These are phyloP conservation scores for Hippocampus kuda DNA, from an alignment of 2,797 vertebrate species.

Conservation along the genomic window DNA sequence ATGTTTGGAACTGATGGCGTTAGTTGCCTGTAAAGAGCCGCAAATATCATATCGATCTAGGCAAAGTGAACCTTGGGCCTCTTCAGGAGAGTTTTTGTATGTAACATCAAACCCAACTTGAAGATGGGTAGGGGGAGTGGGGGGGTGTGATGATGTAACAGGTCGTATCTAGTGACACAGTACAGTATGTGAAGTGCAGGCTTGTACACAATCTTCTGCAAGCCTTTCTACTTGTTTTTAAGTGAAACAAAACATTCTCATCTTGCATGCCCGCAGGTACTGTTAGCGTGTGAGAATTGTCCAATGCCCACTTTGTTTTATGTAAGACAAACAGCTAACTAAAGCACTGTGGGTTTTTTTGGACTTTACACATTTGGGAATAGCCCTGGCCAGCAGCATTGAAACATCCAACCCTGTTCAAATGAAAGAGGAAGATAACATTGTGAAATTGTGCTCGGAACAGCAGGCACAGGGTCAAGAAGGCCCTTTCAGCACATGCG, in stretches of 20 bases:
- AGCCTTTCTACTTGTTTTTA: background rate
- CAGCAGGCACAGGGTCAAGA: conserved; percentile 11
- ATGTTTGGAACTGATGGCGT: background rate
- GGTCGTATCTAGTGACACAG: conserved; percentile 1
- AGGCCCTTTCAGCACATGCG: background rate
- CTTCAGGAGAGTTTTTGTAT: background rate
- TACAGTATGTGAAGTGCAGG: background rate
- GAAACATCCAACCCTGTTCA: background rate
- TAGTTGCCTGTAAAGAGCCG: background rate
- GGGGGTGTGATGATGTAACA: background rate
- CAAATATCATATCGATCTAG: background rate
- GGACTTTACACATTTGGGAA: background rate
- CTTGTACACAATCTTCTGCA: background rate
- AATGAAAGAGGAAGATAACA: background rate
- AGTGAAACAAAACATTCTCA: conserved; percentile 2
- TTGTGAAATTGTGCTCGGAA: conserved; percentile 1
- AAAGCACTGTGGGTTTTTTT: background rate
- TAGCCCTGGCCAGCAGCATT: background rate
- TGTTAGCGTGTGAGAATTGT: background rate
- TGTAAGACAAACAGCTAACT: background rate
- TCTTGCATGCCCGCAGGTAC: background rate
- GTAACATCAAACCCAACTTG: background rate
- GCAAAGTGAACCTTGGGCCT: background rate
- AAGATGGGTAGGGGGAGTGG: background rate
- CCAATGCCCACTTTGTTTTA: background rate